Conservation (phyloP, 2,113 vertebrate genomes). For the Etheostoma spectabile region DNA sequence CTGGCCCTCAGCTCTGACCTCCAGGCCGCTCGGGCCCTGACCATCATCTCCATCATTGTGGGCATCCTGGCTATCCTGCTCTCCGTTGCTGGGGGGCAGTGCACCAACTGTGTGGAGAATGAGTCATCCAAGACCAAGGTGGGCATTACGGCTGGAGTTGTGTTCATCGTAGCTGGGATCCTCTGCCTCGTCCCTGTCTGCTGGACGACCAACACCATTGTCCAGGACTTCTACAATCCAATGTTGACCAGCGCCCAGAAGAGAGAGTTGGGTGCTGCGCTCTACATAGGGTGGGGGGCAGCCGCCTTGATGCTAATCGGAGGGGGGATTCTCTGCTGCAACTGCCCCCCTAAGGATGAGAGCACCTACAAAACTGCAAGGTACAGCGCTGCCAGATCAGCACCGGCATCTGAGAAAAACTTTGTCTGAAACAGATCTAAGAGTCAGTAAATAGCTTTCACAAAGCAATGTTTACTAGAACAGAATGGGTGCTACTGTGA, state of each 20-base stretch:
- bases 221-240: slow-evolving; percentile 84
- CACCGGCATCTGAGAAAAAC: slow-evolving; percentile 65
- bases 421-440: slow-evolving; percentile 70
- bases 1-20: slow-evolving; percentile 83
- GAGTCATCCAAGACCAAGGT: slow-evolving; percentile 76
- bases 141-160: slow-evolving; percentile 74
- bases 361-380: slow-evolving; percentile 59
- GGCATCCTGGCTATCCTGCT: slow-evolving; percentile 82
- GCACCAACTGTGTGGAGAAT: slow-evolving; percentile 85
- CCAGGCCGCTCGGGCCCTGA: slow-evolving; percentile 84
- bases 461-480: slow-evolving; percentile 34
- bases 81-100: slow-evolving; percentile 81
- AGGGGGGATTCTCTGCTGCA: slow-evolving; percentile 82
- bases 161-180: slow-evolving; percentile 78
- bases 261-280: slow-evolving; percentile 81
- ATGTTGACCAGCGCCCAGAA: slow-evolving; percentile 69
- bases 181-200: slow-evolving; percentile 83
- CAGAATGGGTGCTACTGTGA: slow-evolving; percentile 44
- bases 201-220: slow-evolving; percentile 82
- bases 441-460: neutral
- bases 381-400: slow-evolving; percentile 76
- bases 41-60: slow-evolving; percentile 78
- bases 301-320: slow-evolving; percentile 82
- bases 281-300: slow-evolving; percentile 85
- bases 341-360: slow-evolving; percentile 75